phyloP scores from a whole-genome alignment of 2,797 vertebrate species.

The Percopsis omiscomaycus region DNA sequence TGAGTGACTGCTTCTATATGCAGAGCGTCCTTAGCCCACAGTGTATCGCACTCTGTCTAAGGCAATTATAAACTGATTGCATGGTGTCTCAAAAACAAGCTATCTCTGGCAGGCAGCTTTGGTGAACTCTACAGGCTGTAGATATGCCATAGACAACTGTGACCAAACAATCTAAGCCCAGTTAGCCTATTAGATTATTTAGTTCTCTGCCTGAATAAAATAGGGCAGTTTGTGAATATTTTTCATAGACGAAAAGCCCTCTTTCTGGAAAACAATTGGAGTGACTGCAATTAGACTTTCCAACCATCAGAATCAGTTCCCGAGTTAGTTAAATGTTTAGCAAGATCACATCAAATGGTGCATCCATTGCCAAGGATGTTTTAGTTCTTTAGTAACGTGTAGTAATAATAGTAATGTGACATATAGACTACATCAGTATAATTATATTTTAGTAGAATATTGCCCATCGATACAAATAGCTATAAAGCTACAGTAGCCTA shows the following conservation, averaged over 20 bases:
- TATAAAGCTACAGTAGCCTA: no score
- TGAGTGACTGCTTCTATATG: slow-evolving; percentile 35
- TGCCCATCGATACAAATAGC: no score
- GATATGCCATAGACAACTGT: slow-evolving; percentile 35
- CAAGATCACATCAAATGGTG: no score
- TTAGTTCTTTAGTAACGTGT: no score
- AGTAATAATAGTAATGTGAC: no score
- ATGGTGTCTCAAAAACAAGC: slow-evolving; percentile 31
- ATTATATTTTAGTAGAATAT: no score
- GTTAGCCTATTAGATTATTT: background rate
- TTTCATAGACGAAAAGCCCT: slow-evolving; percentile 35
- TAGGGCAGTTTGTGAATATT: slow-evolving; percentile 34
- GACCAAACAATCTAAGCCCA: slow-evolving; percentile 43
- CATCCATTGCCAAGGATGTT: no score
- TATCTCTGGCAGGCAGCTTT: slow-evolving; percentile 42
- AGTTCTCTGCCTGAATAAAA: background rate
- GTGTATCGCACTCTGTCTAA: slow-evolving; percentile 41
- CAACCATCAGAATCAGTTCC: no score
- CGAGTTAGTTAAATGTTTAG: no score
- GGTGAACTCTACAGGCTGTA: slow-evolving; percentile 5
- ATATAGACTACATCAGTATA: no score
- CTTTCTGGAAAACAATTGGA: background rate
- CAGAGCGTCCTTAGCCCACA: slow-evolving; percentile 28
- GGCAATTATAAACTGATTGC: slow-evolving; percentile 47
- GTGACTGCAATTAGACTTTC: no score